Evolutionary conservation across 2,113 vertebrate genomes (phyloP), one percentile per base, ranked within the genome.

Genomic region (Brachypodius melanocephalos): DNA sequence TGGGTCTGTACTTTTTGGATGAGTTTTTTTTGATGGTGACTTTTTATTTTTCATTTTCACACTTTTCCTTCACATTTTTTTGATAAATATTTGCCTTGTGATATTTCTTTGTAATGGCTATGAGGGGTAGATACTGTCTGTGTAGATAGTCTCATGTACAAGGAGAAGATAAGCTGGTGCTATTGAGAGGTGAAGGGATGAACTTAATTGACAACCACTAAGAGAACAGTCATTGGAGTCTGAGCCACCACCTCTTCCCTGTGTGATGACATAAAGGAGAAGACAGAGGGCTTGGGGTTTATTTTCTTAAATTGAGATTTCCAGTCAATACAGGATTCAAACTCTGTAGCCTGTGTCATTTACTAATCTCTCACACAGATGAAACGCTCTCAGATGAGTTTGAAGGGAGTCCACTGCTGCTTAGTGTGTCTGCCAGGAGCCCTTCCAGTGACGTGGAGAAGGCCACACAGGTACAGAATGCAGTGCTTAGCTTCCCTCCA

Each of bases 381-480:
- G 63, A 85, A 52, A 17, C 0, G 0, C 10, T 63, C 45, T 93
- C 86, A 46, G 80, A 95, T 38, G 76, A 63, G 17, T 25, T 29
- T 15, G 32, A 93, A 73, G 32, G 17, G 19, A 28, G 3, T 17
- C 76, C 9, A 0, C 21, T 76, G 1, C 13, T 28, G 1, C 12
- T 49, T 7, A 40, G 25, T 32, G 8, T 4, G 1, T 24, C 95
- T 72, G 36, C 40, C 3, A 17, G 10, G 24, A 72, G 21, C 14
- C 4, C 22, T 43, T 88, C 96, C n/a, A 66, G 72, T 8, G 48
- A 29, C 2, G 76, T 46, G 81, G 81, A 91, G 59, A 74, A 45
- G 6, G 5, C 57, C 14, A 55, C 36, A 1, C 79, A 97, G 97
- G 98, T 98, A 82, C 25, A 4, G 20, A 58, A 45, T 14, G 10